Conservation (phyloP, 2,797 vertebrate species). For the Ceryle rudis region DNA sequence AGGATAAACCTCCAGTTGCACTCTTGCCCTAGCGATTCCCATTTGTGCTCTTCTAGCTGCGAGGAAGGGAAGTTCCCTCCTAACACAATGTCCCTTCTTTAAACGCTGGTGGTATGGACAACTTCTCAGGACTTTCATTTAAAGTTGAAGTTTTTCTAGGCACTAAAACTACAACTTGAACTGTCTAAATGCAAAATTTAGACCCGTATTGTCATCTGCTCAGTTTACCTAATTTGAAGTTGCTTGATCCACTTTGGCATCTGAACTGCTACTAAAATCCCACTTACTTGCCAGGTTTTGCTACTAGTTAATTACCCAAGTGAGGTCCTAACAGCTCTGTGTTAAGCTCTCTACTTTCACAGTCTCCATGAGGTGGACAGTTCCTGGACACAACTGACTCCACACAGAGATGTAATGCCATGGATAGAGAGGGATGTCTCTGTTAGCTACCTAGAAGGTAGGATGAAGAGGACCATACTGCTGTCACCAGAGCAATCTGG, state of each 20-base stretch:
- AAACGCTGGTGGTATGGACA: not conserved
- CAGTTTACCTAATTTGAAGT: not conserved
- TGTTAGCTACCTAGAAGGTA: not conserved
- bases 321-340: not conserved
- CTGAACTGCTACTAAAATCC: not conserved
- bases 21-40: not conserved
- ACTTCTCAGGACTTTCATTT: not conserved
- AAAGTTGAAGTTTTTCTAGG: not conserved
- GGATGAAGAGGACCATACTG: not conserved
- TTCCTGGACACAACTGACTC: not conserved
- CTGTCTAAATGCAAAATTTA: not conserved
- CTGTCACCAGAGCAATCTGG: not conserved
- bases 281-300: not conserved
- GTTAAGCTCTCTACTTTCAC: not conserved
- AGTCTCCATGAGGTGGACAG: not conserved
- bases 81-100: not conserved
- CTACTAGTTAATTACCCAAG: not conserved
- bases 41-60: not conserved
- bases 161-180: not conserved
- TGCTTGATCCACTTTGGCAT: not conserved
- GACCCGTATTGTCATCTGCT: not conserved
- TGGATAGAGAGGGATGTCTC: not conserved
- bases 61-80: not conserved
- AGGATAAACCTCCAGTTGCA: not conserved
- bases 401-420: rapidly evolving